Conservation (phyloP, 2,797 vertebrate species). For the Syndactyla subalaris region DNA sequence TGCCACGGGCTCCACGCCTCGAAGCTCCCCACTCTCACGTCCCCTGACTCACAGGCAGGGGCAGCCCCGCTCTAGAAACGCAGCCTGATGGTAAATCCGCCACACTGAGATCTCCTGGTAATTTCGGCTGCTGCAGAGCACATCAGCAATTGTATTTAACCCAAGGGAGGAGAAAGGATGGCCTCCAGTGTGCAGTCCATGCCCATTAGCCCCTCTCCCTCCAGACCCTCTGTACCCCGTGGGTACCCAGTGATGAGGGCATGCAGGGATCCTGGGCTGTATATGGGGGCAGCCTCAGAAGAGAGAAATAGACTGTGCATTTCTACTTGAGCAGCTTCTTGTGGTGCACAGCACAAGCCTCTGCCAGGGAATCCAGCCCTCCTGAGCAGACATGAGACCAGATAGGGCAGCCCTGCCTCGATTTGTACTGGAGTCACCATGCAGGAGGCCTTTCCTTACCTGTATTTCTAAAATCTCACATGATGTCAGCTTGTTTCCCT, state of each 20-base stretch:
- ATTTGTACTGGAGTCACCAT: neutral
- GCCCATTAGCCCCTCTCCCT: neutral
- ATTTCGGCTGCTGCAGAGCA: neutral
- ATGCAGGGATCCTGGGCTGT: neutral
- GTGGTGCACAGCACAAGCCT: neutral
- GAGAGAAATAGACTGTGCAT: neutral
- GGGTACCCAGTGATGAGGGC: accelerated
- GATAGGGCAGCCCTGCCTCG: neutral
- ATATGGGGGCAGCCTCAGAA: neutral
- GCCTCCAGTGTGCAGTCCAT: accelerated
- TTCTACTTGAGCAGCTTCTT: neutral
- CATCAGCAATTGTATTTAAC: neutral
- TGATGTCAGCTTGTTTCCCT: neutral
- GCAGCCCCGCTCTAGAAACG: neutral
- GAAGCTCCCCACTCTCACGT: neutral
- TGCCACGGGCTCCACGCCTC: too few relatives aligned
- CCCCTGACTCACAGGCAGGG: neutral
- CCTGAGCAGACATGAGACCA: neutral
- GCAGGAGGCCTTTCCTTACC: neutral
- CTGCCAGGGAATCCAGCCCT: neutral
- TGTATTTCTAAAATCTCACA: neutral
- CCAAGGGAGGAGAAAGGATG: neutral
- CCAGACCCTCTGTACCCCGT: neutral
- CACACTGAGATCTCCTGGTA: neutral
- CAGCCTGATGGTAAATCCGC: neutral